Conservation (phyloP, 2,888 invertebrate species). For the Aporophyla nigra region DNA sequence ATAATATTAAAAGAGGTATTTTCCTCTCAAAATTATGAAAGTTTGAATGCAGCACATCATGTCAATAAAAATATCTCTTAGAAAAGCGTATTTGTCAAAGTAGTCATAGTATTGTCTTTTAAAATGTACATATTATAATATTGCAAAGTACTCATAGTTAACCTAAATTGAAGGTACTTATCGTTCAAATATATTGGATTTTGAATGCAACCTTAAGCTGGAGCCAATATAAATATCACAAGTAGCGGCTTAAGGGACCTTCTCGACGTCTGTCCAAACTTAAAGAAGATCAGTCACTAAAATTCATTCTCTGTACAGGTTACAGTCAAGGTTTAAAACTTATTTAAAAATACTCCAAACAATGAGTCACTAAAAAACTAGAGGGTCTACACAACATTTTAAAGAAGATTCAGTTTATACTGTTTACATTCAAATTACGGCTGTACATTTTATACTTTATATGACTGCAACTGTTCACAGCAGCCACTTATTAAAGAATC, state of each 20-base stretch:
- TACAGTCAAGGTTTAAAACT: conserved; percentile 88
- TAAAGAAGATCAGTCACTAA: conserved; percentile 80
- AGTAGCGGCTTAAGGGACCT: conserved; percentile 82
- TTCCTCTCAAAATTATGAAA: conserved; percentile 78
- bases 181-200: conserved; percentile 70
- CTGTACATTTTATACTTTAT: conserved; percentile 83
- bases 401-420: conserved; percentile 82
- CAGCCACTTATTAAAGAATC: conserved; percentile 76
- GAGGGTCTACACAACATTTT: conserved; percentile 85
- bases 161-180: conserved; percentile 71
- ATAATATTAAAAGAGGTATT: conserved; percentile 78
- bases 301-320: conserved; percentile 87
- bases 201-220: conserved; percentile 76
- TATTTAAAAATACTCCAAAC: conserved; percentile 89
- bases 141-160: conserved; percentile 76
- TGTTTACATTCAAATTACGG: conserved; percentile 85
- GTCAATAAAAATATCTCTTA: conserved; percentile 78
- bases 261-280: conserved; percentile 75
- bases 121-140: conserved; percentile 75
- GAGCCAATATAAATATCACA: conserved; percentile 87
- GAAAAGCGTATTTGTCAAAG: conserved; percentile 78
- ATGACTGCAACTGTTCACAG: conserved; percentile 73
- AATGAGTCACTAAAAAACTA: conserved; percentile 86
- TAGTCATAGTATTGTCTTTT: conserved; percentile 78
- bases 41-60: conserved; percentile 77